Conservation (phyloP, 2,888 invertebrate genomes). For the Gari tellinella region DNA sequence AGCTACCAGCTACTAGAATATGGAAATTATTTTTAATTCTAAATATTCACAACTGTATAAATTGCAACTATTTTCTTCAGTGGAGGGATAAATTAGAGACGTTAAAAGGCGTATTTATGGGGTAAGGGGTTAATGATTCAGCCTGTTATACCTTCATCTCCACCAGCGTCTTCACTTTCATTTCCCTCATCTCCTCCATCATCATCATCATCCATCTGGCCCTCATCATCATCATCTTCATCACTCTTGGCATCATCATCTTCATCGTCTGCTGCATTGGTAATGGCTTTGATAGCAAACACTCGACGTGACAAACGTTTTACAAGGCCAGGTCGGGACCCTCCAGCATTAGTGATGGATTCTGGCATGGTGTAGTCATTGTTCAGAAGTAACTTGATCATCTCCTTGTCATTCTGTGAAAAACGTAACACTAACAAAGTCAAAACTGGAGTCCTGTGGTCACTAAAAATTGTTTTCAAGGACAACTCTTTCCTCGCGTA, state of each 20-base stretch:
- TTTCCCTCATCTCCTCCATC: slow-evolving; percentile 17
- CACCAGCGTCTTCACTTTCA: slow-evolving; percentile 18
- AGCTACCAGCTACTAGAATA: too few relatives aligned
- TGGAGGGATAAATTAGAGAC: too few relatives aligned
- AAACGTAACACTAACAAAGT: too few relatives aligned
- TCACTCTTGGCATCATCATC: slow-evolving; percentile 54
- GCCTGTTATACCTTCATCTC: background rate
- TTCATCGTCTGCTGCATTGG: slow-evolving; percentile 18
- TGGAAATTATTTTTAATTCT: too few relatives aligned
- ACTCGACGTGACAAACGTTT: slow-evolving; percentile 72
- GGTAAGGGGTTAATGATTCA: too few relatives aligned
- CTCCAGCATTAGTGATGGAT: slow-evolving; percentile 10
- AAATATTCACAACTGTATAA: too few relatives aligned
- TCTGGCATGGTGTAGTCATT: slow-evolving; percentile 76
- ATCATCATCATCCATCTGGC: slow-evolving; percentile 43
- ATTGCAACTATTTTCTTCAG: too few relatives aligned
- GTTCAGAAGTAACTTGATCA: slow-evolving; percentile 84
- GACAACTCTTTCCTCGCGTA: too few relatives aligned
- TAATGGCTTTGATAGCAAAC: slow-evolving; percentile 63
- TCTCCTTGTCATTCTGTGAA: slow-evolving; percentile 79
- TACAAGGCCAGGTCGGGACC: slow-evolving; percentile 39
- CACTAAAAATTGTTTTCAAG: too few relatives aligned
- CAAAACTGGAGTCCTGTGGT: too few relatives aligned
- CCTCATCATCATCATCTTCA: slow-evolving; percentile 46
- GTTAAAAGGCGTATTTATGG: too few relatives aligned